A percentile compares a stretch with the other conserved stretches of the same genome.
These are phyloP conservation scores for Tethea ocularis DNA, from an alignment of 2,888 invertebrate species.

Conservation along the genomic window DNA sequence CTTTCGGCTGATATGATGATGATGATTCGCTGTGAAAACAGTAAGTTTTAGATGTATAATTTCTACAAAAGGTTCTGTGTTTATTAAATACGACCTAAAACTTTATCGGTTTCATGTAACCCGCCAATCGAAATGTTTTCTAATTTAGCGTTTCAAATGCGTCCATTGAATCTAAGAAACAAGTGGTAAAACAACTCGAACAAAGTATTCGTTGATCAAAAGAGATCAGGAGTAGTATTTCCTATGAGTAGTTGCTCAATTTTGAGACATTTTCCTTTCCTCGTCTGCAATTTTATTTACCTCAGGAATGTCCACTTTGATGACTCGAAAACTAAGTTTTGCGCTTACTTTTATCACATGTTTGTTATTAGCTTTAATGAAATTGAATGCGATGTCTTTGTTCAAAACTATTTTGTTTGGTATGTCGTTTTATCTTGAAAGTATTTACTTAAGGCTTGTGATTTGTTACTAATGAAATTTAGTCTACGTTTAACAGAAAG, in stretches of 20 bases:
- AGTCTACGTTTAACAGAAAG: not conserved
- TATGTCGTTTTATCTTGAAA: constrained; percentile 40
- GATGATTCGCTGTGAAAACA: constrained; percentile 16
- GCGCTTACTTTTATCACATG: constrained; percentile 55
- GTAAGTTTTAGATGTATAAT: constrained; percentile 30
- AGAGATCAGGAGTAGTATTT: constrained; percentile 49
- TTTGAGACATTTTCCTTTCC: constrained; percentile 50
- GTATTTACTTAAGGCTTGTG: not conserved
- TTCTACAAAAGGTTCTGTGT: constrained; percentile 47
- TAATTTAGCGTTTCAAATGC: constrained; percentile 56
- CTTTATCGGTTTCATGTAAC: constrained; percentile 43
- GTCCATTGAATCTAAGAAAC: constrained; percentile 52
- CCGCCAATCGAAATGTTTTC: constrained; percentile 54
- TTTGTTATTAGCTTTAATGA: constrained; percentile 65
- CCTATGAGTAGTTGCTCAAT: constrained; percentile 42
- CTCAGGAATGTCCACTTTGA: constrained; percentile 74
- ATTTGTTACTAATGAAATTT: constrained; percentile 6
- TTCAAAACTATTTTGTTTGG: constrained; percentile 55
- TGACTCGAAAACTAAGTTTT: constrained; percentile 74
- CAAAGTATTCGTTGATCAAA: constrained; percentile 69
- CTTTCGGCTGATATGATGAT: no score
- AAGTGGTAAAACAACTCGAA: constrained; percentile 55
- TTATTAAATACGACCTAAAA: constrained; percentile 43
- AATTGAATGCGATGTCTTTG: constrained; percentile 52
- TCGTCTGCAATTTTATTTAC: constrained; percentile 62